phyloP scores from a whole-genome alignment of 2,797 vertebrate species.

The Cossypha heuglini region DNA sequence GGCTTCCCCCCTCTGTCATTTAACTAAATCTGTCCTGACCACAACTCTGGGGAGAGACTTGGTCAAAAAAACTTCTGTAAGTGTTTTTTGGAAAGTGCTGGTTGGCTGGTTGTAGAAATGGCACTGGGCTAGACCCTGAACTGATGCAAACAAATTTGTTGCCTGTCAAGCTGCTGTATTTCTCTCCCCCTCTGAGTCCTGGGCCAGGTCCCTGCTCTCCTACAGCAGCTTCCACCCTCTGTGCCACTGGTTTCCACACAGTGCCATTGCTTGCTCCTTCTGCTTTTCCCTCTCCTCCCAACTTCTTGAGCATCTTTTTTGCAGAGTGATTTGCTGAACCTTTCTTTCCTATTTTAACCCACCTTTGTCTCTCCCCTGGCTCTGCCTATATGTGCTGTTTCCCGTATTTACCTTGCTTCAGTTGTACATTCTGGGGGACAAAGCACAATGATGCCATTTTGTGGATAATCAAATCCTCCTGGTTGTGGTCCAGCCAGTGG shows the following conservation, averaged over 20 bases:
- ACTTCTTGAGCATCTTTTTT: not conserved
- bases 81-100: not conserved
- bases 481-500: not conserved
- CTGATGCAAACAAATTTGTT: not conserved
- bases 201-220: not conserved
- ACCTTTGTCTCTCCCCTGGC: not conserved
- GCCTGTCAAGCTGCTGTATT: no score
- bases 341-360: not conserved
- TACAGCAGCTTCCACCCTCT: fast-evolving
- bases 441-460: not conserved
- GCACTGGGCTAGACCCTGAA: not conserved
- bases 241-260: fast-evolving
- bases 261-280: not conserved
- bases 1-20: fast-evolving
- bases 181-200: not conserved
- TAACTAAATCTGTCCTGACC: not conserved
- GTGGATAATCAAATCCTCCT: not conserved
- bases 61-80: fast-evolving
- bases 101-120: not conserved
- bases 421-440: not conserved
- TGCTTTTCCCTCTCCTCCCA: not conserved
- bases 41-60: not conserved
- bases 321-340: not conserved
- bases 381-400: not conserved
- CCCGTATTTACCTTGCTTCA: not conserved